Percentiles rank a stretch among this genome's conserved stretches.
phyloP scores from a whole-genome alignment of 2,888 invertebrate genomes.

The Lacanobia wlatinum region DNA sequence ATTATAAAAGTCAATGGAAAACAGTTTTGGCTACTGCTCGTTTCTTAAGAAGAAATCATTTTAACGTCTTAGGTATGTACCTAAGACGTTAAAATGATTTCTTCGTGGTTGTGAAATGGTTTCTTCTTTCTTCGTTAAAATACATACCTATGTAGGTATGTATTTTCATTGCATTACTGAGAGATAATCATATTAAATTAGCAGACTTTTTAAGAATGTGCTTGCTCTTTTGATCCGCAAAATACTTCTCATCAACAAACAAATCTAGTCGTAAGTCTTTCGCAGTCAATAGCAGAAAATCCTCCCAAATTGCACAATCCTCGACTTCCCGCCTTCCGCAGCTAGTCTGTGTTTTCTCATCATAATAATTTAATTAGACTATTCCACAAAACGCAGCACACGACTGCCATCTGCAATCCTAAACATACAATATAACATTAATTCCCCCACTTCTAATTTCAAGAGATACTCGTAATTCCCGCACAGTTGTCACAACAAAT shows the following conservation, averaged over 20 bases:
- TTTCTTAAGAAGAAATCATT: too few species aligned
- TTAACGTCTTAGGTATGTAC: too few species aligned
- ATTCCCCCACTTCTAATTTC: constrained; percentile 1
- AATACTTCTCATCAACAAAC: not conserved
- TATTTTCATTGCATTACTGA: too few species aligned
- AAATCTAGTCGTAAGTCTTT: not conserved
- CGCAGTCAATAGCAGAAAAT: not conserved
- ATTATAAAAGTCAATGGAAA: too few species aligned
- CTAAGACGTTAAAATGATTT: too few species aligned
- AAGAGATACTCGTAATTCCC: constrained; percentile 2
- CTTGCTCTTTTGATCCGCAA: not conserved
- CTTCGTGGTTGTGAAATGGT: too few species aligned
- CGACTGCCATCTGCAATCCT: constrained; percentile 1
- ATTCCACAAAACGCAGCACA: not conserved
- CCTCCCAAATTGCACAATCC: not conserved
- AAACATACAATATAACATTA: constrained; percentile 8
- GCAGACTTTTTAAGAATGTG: not conserved
- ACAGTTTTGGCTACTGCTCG: too few species aligned
- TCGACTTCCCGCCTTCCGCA: not conserved
- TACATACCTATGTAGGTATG: too few species aligned
- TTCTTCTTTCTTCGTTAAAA: too few species aligned
- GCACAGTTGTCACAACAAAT: constrained; percentile 15
- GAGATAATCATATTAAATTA: too few species aligned
- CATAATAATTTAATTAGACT: not conserved
- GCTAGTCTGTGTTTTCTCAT: not conserved